Base-by-base conservation (phyloP, 2,113 vertebrate species). In the Pimephales promelas region DNA sequence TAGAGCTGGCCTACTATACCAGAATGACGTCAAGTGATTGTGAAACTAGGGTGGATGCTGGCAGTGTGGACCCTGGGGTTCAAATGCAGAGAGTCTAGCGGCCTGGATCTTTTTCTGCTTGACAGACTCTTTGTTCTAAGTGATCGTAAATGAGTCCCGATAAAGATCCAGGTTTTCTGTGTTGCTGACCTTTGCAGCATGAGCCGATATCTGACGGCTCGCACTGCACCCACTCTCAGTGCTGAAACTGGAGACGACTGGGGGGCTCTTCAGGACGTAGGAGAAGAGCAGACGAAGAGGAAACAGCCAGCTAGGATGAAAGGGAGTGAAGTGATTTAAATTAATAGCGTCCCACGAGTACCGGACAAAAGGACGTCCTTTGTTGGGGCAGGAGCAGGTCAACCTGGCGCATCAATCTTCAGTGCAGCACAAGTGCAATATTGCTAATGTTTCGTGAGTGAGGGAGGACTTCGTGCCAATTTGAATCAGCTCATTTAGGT, bases 21-120 rank as follows among this genome's bases (percentile, higher is more conserved):
- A 26, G 56, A 72, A 72, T 86, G 74, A 82, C 80, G 56, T 78
- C 74, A 83, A 24, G 54, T n/a, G 52, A 70, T 83, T 82, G 84
- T 78, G 52, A 86, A 86, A 83, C 45, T 72, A 52, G 80, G 84
- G 73, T 82, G 72, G 72, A 47, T 79, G 59, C 26, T 66, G 61
- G 14, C 62, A 78, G 45, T 84, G 40, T 71, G 84, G 24, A 82
- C 57, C 31, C 36, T 22, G 36, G 43, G 34, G 22, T 31, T 61
- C 54, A 87, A 16, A 81, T 75, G 36, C 13, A 68, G 43, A 71
- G 52, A 76, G 52, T 40, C 40, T 34, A 26, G 47, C 72, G 43
- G 54, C 28, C 77, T 52, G 28, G 62, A 22, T 47, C 8, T 79
- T 62, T 47, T 62, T 43, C 77, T 79, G 24, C 59, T 66, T 2